Conservation (phyloP, 2,797 vertebrate species). For the Alca torda region DNA sequence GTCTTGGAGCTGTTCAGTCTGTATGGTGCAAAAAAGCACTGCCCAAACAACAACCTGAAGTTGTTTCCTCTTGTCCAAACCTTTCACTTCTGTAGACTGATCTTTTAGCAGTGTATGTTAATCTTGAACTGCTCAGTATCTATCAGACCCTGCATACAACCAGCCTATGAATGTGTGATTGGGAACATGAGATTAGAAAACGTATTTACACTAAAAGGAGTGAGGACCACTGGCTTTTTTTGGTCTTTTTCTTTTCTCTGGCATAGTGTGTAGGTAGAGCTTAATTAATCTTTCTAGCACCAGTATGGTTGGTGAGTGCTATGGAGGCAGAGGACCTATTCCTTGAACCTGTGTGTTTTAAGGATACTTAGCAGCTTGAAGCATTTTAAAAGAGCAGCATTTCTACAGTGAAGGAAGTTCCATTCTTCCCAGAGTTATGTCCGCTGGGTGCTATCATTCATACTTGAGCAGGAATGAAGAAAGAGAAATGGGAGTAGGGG, state of each 20-base stretch:
- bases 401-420: not conserved
- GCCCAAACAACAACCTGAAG: not conserved
- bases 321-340: not conserved
- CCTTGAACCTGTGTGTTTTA: not conserved
- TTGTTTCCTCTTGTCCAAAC: not conserved
- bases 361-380: not conserved
- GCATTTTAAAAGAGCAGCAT: not conserved
- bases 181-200: not conserved
- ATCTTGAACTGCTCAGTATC: not conserved
- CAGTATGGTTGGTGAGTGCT: not conserved
- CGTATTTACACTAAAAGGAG: not conserved
- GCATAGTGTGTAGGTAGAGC: not conserved
- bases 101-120: not conserved
- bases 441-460: not conserved
- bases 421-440: not conserved
- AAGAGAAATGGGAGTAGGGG: not conserved
- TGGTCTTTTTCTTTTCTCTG: not conserved
- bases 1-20: not conserved
- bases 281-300: not conserved
- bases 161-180: not conserved
- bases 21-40: not conserved
- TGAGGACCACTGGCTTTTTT: not conserved
- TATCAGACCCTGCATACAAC: not conserved
- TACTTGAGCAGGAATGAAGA: not conserved
- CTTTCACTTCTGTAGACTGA: not conserved